Evolutionary conservation across 2,113 vertebrate genomes (phyloP), one percentile per base, ranked within the genome.

Genomic region (Xiphias gladius): DNA sequence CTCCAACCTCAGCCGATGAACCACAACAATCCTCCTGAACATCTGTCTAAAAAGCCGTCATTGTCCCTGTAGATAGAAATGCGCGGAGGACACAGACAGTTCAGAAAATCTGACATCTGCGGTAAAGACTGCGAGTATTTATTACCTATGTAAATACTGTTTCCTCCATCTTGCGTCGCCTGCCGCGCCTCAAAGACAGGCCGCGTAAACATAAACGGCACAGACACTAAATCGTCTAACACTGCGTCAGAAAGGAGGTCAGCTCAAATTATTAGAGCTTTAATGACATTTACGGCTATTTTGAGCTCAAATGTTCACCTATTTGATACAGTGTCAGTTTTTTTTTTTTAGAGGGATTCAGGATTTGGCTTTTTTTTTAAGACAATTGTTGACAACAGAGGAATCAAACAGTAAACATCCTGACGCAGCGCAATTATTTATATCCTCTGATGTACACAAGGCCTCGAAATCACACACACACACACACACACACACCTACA

Each of bases 171-270:
- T 92, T 92, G 76, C 84, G 52, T 32, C 7, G 70, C 78, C 81
- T 90, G 91, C 94, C 94, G 92, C 94, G 90, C 94, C 94, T 94
- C 93, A 85, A 86, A 89, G 7, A 24, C 86, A 88, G 91, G 89
- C 91, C 91, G 85, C 85, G 90, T 94, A 94, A 94, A 93, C 91
- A 93, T 1, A 67, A 52, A 76, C 78, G 64, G 66, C 68, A 72
- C 69, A 78, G 74, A 81, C 72, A 61, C 78, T 73, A 57, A 39
- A 80, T 50, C 80, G 68, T 70, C 86, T 2, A 58, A 24, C 80
- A 80, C 85, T 92, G 91, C 89, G 91, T 90, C 91, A 92, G 89
- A 87, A 74, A 88, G 55, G 39, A 90, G 84, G 78, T 88, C 81
- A 75, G 76, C 32, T 1, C 64, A 4, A 22, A 70, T 71, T 11